Evolutionary conservation across 2,113 vertebrate species (phyloP), one percentile per base, ranked within the genome.

Genomic region (Bubalus kerabau): DNA sequence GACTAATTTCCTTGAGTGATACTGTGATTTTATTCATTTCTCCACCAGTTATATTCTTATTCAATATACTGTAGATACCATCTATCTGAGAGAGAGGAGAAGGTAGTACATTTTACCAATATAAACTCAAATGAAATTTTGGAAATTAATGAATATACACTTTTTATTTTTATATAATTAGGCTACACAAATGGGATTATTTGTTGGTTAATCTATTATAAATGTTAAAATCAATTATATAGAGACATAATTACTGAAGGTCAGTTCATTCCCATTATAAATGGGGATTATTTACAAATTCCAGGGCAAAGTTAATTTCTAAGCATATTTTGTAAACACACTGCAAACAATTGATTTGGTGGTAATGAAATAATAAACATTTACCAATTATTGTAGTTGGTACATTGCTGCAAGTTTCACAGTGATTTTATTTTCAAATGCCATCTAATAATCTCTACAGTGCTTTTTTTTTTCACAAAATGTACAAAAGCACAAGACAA

Each of bases 381-480:
- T 91, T 88, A 88, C n/a, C 30, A 52, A 93, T 95, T 94, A 67
- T 95, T 89, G 24, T 26, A 97, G 28, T 36, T 93, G 56, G 30
- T 36, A 86, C 9, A 59, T 32, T 16, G 3, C 19, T 94, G 36
- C 6, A 59, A 78, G 14, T 96, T 97, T 93, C 60, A 54, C 4
- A 57, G 78, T 91, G 30, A 91, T 93, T 98, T 97, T 97, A 97
- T 96, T 97, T 95, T 21, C 94, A 94, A 87, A 90, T 87, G 81
- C 78, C 83, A 81, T 93, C 19, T 64, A 93, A 60, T 81, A 97
- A 84, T 95, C 43, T 97, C 46, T 91, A 85, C 17, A 93, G 6
- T 90, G 26, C 21, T 90, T 83, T 76, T 91, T 81, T 26, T 46
- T 81, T 26, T 46, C 32, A 97, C 9, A 94, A 7, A 94, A 2